Percentiles rank a stretch among this genome's conserved stretches.
These are phyloP conservation scores for Agrotis puta DNA, from an alignment of 2,888 invertebrate species.

Conservation along the genomic window DNA sequence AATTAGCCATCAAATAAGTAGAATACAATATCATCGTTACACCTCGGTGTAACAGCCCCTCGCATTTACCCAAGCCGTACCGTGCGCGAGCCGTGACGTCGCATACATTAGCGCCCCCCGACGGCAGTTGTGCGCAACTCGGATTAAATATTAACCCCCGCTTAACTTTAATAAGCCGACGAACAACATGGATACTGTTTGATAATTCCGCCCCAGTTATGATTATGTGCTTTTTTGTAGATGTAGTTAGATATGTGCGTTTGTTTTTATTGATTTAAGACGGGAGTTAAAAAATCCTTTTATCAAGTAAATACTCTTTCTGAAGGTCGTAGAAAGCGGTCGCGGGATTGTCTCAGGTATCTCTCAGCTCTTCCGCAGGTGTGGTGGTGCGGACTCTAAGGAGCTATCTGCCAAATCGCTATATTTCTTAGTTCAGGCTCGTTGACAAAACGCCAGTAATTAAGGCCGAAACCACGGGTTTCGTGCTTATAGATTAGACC, in stretches of 20 bases:
- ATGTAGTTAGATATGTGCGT: slow-evolving; percentile 32
- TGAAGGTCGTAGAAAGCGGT: no score
- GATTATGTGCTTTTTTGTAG: slow-evolving; percentile 52
- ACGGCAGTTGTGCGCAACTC: slow-evolving; percentile 70
- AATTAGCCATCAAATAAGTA: background rate
- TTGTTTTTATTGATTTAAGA: slow-evolving; percentile 21
- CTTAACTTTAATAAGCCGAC: slow-evolving; percentile 79
- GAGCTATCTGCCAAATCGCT: no score
- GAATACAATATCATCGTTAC: slow-evolving; percentile 26
- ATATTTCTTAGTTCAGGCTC: no score
- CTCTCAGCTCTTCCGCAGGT: no score
- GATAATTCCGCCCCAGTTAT: slow-evolving; percentile 69
- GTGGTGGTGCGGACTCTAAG: no score
- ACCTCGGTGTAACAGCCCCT: slow-evolving; percentile 55
- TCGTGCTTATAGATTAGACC: no score
- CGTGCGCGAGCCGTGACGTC: slow-evolving; percentile 70
- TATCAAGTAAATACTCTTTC: no score
- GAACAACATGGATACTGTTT: slow-evolving; percentile 71
- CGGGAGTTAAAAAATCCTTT: no score
- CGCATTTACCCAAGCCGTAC: slow-evolving; percentile 67
- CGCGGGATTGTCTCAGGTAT: no score
- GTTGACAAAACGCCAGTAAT: no score
- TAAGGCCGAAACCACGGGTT: no score
- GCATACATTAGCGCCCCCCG: slow-evolving; percentile 76
- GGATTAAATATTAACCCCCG: slow-evolving; percentile 78